Conservation (phyloP, 2,797 vertebrate genomes). For the Falco concolor region DNA sequence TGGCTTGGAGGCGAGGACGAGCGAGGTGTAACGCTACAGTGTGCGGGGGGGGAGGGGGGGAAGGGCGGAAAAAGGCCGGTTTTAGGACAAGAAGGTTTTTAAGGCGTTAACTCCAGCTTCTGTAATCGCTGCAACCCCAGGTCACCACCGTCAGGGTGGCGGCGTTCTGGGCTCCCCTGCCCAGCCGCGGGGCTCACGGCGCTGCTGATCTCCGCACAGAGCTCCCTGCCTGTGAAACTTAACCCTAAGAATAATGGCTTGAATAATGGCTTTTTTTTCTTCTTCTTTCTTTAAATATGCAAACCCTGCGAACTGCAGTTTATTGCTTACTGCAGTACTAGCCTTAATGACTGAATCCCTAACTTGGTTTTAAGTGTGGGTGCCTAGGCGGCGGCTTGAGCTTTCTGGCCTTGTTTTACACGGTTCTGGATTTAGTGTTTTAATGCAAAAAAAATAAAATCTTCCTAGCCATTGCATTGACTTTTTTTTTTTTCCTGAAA, state of each 20-base stretch:
- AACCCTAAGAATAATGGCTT: too few relatives aligned
- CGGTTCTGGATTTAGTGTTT: neutral
- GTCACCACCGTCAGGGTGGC: accelerated
- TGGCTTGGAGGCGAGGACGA: too few relatives aligned
- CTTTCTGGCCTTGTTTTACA: accelerated
- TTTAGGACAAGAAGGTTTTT: neutral
- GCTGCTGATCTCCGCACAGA: accelerated
- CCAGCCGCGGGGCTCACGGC: neutral
- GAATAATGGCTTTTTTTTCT: too few relatives aligned
- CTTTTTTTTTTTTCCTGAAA: neutral
- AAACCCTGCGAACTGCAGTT: accelerated
- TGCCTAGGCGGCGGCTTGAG: accelerated
- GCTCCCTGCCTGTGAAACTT: accelerated
- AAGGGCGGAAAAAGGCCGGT: accelerated
- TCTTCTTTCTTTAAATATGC: too few relatives aligned
- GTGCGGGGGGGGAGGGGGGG: too few relatives aligned
- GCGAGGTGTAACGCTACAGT: accelerated
- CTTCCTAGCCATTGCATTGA: accelerated
- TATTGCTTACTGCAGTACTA: accelerated
- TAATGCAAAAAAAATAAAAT: neutral
- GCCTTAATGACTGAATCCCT: accelerated
- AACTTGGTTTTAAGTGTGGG: accelerated
- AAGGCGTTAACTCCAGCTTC: accelerated
- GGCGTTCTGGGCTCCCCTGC: neutral
- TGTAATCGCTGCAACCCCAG: accelerated